Base-by-base conservation (phyloP, 2,113 vertebrate genomes). In the Scytalopus superciliaris region DNA sequence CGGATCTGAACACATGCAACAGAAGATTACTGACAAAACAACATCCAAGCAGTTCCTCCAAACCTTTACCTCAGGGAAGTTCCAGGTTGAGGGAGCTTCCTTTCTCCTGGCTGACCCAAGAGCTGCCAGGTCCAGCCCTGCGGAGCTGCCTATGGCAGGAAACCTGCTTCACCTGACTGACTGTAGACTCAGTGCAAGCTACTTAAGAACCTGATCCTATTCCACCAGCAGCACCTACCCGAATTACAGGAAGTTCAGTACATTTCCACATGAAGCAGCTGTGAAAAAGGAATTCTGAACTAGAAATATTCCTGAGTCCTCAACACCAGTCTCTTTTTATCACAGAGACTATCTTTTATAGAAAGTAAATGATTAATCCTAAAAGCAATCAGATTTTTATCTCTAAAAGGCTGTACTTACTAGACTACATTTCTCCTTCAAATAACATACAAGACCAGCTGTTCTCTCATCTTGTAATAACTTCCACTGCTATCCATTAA, bases 121-220 rank as follows among this genome's bases (percentile, higher is more conserved):
- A 84, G 10, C 13, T 50, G 35, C 27, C 19, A 63, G 23, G 35
- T 49, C 42, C 33, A 56, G 25, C 59, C 25, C 10, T 39, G 35
- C 16, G 62, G 25, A 77, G 60, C 3, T 52, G 52, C 15, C 23
- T 27, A 21, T 0, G 0, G n/a, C 4, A 62, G 31, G 56, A 93
- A 81, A 75, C 4, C 30, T 22, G 33, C 35, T 67, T 67, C 55
- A 55, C 44, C 10, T 19, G 21, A n/a, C 39, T 42, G 37, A 40
- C 73, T 73, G 67, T 31, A 92, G 31, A 35, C 33, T 42, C 44
- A 31, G 35, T 3, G 4, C 45, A 77, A 84, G 8, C 12, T 63
- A 69, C 56, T 52, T 23, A 90, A 64, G 28, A 91, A 68, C 17
- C 25, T 24, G 15, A 60, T n/a, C 22, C 30, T 73, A 44, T 7